A percentile compares a stretch with the other conserved stretches of the same genome.
These are phyloP conservation scores for Barnardius zonarius DNA, from an alignment of 2,113 vertebrate genomes.

Conservation along the genomic window DNA sequence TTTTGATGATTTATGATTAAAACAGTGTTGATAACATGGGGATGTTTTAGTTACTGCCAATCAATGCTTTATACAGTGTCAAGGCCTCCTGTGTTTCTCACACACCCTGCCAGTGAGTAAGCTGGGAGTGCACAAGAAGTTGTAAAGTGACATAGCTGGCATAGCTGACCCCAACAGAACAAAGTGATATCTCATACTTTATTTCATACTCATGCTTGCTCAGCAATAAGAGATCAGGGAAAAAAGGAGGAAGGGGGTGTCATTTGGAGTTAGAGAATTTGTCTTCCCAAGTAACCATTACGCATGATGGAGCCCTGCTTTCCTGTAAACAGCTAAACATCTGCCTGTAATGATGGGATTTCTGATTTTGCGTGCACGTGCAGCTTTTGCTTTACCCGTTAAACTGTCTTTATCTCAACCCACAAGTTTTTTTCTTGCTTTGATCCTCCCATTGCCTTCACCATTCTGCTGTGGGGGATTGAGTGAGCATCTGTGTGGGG, in stretches of 20 bases:
- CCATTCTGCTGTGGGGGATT: not conserved
- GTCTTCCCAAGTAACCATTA: not conserved
- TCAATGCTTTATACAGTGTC: not conserved
- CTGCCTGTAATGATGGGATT: not conserved
- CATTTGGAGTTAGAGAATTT: fast-evolving
- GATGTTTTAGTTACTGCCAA: not conserved
- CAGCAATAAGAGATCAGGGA: not conserved
- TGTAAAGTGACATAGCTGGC: not conserved
- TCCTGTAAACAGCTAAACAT: not conserved
- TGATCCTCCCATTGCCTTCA: not conserved
- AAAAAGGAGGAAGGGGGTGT: not conserved
- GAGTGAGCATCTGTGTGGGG: not conserved
- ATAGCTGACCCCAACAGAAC: not conserved
- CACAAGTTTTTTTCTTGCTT: not conserved
- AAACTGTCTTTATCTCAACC: not conserved
- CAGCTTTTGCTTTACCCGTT: not conserved
- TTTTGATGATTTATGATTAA: not conserved
- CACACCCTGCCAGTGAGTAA: not conserved
- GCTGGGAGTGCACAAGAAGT: not conserved
- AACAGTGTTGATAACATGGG: not conserved
- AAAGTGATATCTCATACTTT: not conserved
- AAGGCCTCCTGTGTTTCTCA: not conserved
- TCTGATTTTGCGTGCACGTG: fast-evolving
- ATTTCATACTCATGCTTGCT: not conserved
- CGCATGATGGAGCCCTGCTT: not conserved